Conservation (phyloP, 53 echinoderm and acorn worm genomes). For the Apostichopus leukothele region DNA sequence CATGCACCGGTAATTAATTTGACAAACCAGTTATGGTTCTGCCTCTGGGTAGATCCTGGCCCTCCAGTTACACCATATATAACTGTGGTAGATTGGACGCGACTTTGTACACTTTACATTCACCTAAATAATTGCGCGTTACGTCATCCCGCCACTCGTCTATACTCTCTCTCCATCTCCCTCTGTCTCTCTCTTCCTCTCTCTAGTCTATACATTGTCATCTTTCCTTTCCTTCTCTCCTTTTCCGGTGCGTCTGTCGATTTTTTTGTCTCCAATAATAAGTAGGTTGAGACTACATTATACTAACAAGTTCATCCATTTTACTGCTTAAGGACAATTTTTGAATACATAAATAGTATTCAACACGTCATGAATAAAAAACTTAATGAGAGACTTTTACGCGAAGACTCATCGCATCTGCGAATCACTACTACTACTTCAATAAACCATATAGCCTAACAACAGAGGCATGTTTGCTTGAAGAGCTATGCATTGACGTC, state of each 20-base stretch:
- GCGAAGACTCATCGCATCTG: neutral
- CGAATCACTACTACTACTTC: neutral
- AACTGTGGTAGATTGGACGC: neutral
- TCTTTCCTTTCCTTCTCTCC: neutral
- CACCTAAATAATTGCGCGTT: neutral
- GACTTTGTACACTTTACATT: neutral
- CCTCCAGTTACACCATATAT: constrained; percentile 1
- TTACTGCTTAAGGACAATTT: neutral
- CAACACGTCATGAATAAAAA: neutral
- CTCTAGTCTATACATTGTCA: neutral
- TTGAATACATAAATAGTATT: neutral
- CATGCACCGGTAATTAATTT: too few relatives aligned
- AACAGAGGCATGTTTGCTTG: constrained; percentile 22
- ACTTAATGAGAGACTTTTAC: neutral
- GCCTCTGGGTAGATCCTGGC: neutral
- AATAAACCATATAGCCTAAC: constrained; percentile 14
- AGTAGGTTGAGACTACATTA: neutral
- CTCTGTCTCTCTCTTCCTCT: neutral
- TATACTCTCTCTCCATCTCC: neutral
- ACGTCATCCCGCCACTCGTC: neutral
- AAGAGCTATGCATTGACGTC: constrained; percentile 6
- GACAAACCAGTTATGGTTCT: too few relatives aligned
- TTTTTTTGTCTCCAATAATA: neutral
- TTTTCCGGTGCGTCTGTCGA: neutral
- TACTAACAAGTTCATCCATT: neutral